Evolutionary conservation across 2,797 vertebrate genomes (phyloP).

Genomic region (Crocidura indochinensis): DNA sequence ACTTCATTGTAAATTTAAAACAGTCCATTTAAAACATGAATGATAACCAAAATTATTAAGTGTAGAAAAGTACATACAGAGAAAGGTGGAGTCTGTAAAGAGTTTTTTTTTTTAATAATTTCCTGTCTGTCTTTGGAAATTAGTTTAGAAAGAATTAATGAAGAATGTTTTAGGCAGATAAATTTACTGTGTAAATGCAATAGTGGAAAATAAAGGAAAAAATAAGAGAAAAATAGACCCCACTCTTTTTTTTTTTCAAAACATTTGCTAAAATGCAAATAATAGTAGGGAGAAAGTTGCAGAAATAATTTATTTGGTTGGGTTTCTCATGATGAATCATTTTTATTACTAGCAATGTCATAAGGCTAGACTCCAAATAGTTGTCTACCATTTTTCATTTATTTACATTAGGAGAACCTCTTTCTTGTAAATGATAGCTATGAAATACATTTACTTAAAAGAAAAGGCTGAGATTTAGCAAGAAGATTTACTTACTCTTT

Average conservation of each 20-base stretch:
- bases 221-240: constrained; percentile 6
- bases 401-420: constrained; percentile 37
- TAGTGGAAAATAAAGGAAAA: constrained; percentile 26
- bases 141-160: constrained; percentile 68
- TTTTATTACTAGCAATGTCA: constrained; percentile 43
- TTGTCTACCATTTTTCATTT: constrained; percentile 57
- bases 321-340: constrained; percentile 61
- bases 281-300: constrained; percentile 14
- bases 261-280: constrained; percentile 68
- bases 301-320: constrained; percentile 50
- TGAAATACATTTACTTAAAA: constrained; percentile 28
- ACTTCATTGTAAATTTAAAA: constrained; percentile 66
- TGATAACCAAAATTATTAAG: constrained; percentile 58
- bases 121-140: constrained; percentile 64
- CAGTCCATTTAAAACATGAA: constrained; percentile 56
- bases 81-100: constrained; percentile 68
- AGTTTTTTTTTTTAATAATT: constrained; percentile 72
- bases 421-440: constrained; percentile 51
- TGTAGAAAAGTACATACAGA: constrained; percentile 41
- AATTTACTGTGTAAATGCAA: constrained; percentile 54
- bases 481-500: constrained; percentile 7
- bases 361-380: constrained; percentile 38
- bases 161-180: constrained; percentile 53
- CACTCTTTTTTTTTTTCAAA: constrained; percentile 14
- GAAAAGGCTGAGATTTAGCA: constrained; percentile 48